Percentiles rank a stretch among this genome's conserved stretches.
Conservation (phyloP, 2,888 invertebrate species). For the Epinotia bilunana region DNA sequence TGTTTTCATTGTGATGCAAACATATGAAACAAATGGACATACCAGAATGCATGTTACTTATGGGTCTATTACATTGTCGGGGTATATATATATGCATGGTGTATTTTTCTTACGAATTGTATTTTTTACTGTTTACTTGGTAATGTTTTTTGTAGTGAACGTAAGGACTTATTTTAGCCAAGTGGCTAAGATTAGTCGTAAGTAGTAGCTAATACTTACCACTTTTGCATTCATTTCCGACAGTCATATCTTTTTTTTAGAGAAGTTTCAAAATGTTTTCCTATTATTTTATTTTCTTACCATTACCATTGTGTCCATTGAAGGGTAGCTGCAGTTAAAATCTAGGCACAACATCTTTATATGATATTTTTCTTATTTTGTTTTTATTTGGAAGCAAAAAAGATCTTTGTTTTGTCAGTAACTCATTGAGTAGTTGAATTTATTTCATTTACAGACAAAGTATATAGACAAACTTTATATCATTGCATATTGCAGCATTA, state of each 20-base stretch:
- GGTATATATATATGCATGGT: neutral
- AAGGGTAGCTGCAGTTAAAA: neutral
- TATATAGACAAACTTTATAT: neutral
- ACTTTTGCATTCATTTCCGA: too few species aligned
- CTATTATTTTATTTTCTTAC: neutral
- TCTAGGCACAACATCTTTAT: neutral
- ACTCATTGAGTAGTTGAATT: neutral
- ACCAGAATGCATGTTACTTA: constrained; percentile 1
- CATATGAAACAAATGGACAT: constrained; percentile 22
- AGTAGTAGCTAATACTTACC: too few species aligned
- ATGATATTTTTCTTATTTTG: too few species aligned
- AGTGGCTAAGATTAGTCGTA: too few species aligned
- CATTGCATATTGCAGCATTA: neutral
- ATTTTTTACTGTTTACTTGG: neutral
- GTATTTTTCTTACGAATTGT: neutral
- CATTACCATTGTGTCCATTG: neutral
- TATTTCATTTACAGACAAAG: neutral
- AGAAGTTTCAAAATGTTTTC: neutral
- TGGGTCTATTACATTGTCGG: neutral
- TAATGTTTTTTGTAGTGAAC: too few species aligned
- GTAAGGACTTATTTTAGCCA: too few species aligned
- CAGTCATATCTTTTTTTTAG: neutral
- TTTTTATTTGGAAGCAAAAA: too few species aligned
- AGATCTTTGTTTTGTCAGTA: neutral
- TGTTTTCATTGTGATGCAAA: constrained; percentile 18